Percentiles rank a stretch among this genome's conserved stretches.
phyloP scores from a whole-genome alignment of 2,113 vertebrate species.

The Ceuthmochares aereus region DNA sequence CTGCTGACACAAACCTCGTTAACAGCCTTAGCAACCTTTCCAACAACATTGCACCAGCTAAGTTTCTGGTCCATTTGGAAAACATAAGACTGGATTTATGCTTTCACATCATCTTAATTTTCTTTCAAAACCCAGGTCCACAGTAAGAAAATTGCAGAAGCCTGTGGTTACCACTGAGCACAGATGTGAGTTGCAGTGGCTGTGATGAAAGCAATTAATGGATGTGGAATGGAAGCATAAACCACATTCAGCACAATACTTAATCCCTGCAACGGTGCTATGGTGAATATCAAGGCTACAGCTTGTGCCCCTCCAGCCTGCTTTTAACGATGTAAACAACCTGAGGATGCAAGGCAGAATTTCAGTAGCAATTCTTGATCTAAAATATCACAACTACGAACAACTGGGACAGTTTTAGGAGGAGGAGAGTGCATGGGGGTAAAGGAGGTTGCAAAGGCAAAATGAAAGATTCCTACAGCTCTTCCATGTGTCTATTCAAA shows the following conservation, averaged over 20 bases:
- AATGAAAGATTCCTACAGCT: background rate
- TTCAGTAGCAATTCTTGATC: background rate
- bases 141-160: background rate
- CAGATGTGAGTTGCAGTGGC: background rate
- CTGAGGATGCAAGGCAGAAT: background rate
- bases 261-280: background rate
- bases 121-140: background rate
- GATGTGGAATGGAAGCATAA: background rate
- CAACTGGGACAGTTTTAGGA: background rate
- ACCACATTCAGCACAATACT: background rate
- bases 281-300: background rate
- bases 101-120: background rate
- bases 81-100: background rate
- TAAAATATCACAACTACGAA: background rate
- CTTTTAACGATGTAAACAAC: background rate
- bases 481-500: background rate
- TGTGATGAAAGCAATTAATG: background rate
- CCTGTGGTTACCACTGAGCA: background rate
- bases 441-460: background rate
- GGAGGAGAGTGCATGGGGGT: background rate
- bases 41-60: background rate
- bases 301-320: background rate
- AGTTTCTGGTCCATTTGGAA: slow-evolving; percentile 23
- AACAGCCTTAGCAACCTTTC: background rate
- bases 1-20: background rate